phyloP scores from a whole-genome alignment of 2,113 vertebrate species.

The Tamias sibiricus region DNA sequence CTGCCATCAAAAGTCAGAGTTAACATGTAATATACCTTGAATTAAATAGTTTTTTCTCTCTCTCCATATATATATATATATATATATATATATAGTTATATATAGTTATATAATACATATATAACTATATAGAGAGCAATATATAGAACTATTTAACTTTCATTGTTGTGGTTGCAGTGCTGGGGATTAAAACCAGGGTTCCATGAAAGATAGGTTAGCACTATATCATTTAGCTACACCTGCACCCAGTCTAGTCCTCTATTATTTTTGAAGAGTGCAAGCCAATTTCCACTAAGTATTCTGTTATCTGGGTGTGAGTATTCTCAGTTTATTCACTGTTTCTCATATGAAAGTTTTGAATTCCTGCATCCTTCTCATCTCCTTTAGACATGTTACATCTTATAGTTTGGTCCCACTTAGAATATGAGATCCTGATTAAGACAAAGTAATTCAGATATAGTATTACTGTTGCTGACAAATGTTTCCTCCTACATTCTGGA shows the following conservation, averaged over 20 bases:
- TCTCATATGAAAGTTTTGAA: neutral
- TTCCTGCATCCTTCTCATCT: neutral
- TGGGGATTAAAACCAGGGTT: too few species aligned
- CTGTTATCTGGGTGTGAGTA: neutral
- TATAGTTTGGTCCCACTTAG: neutral
- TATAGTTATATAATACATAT: too few species aligned
- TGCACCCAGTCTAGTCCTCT: neutral
- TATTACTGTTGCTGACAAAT: neutral
- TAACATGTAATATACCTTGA: neutral
- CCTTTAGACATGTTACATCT: neutral
- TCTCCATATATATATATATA: too few species aligned
- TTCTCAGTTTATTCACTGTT: neutral
- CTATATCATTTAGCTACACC: too few species aligned
- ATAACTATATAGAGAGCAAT: too few species aligned
- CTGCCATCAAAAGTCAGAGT: neutral
- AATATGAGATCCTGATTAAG: neutral
- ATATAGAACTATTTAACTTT: too few species aligned
- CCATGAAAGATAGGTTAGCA: too few species aligned
- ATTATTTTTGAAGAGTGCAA: neutral
- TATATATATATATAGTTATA: too few species aligned
- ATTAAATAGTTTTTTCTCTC: neutral
- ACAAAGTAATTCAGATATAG: neutral
- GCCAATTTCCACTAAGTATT: neutral
- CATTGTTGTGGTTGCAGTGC: too few species aligned
- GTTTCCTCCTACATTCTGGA: neutral